phyloP scores from a whole-genome alignment of 2,797 vertebrate species.

The Allobates femoralis region DNA sequence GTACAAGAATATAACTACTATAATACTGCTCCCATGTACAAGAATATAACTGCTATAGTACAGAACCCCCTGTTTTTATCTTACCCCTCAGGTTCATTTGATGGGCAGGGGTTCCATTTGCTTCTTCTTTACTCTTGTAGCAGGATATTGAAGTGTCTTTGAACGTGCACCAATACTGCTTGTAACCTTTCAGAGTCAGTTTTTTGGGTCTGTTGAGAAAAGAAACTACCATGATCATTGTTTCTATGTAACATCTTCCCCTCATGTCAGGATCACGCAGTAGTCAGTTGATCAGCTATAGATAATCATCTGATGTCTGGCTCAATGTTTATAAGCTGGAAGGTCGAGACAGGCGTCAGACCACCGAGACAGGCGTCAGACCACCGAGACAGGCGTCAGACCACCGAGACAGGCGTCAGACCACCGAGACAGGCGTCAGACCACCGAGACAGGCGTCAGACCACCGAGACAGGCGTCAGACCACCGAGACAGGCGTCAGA shows the following conservation, averaged over 20 bases:
- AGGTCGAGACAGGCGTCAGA: too few relatives aligned
- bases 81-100: conserved; percentile 98
- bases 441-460: too few relatives aligned
- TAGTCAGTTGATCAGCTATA: neutral
- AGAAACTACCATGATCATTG: neutral
- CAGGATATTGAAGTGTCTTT: conserved; percentile 99
- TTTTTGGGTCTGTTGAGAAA: conserved; percentile 90
- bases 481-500: too few relatives aligned
- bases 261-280: neutral
- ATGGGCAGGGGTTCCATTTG: conserved; percentile 89
- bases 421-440: too few relatives aligned
- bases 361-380: too few relatives aligned
- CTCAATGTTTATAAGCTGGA: too few relatives aligned
- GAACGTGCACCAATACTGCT: conserved; percentile 99
- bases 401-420: too few relatives aligned
- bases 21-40: too few relatives aligned
- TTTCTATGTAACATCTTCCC: neutral
- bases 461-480: too few relatives aligned
- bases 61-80: neutral
- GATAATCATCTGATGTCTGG: too few relatives aligned
- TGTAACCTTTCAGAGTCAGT: conserved; percentile 96
- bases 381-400: too few relatives aligned
- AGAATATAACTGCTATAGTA: neutral
- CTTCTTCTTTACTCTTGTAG: conserved; percentile 97
- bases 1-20: neutral